Evolutionary conservation across 2,113 vertebrate genomes (phyloP).

Genomic region (Struthidea cinerea): DNA sequence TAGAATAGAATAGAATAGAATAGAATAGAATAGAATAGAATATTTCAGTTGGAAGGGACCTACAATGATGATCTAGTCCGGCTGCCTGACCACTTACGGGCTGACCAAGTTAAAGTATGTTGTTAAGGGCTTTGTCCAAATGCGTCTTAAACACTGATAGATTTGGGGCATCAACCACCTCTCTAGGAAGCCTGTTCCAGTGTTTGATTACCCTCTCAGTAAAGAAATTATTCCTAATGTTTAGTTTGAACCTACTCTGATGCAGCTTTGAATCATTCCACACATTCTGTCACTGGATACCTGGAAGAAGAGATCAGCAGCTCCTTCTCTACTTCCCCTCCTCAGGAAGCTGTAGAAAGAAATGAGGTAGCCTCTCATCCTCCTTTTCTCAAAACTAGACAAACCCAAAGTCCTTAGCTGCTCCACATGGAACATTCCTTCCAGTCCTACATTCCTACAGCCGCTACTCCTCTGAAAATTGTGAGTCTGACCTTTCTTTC

Average conservation of each 20-base stretch:
- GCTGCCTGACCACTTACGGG: not conserved
- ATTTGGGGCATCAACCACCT: accelerated
- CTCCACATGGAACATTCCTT: not conserved
- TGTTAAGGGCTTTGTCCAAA: not conserved
- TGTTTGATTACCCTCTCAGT: accelerated
- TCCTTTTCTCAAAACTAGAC: not conserved
- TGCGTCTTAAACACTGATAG: not conserved
- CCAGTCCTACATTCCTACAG: not conserved
- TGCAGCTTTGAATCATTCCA: not conserved
- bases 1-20: not conserved
- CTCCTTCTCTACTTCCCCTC: not conserved
- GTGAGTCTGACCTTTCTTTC: not conserved
- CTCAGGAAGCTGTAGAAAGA: not conserved
- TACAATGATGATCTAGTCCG: not conserved
- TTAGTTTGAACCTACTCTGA: not conserved
- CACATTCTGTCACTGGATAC: accelerated
- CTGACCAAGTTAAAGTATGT: not conserved
- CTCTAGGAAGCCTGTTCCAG: not conserved
- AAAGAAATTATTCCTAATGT: not conserved
- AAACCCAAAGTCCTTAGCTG: not conserved
- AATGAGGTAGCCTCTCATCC: accelerated
- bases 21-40: not conserved
- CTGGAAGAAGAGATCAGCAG: not conserved
- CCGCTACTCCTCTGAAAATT: not conserved
- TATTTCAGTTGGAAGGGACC: not conserved